Evolutionary conservation across 2,888 invertebrate species (phyloP).

Genomic region (Athripsodes cinereus): DNA sequence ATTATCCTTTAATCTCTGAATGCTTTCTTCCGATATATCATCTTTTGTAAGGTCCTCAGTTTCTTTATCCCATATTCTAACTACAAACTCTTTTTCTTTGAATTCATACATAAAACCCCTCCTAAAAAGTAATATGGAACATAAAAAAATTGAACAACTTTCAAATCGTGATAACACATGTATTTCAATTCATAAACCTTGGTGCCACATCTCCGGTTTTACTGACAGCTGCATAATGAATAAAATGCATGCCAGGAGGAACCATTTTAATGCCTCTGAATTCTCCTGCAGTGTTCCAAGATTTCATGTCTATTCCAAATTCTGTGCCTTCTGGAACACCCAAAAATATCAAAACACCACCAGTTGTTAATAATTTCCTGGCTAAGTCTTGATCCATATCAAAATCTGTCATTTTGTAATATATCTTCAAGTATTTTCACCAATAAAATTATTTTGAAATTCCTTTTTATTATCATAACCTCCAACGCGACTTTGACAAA

Average conservation of each 20-base stretch:
- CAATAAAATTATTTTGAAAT: background rate
- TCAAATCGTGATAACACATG: too few relatives aligned
- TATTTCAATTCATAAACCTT: too few relatives aligned
- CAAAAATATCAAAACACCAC: constrained; percentile 76
- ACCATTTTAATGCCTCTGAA: constrained; percentile 98
- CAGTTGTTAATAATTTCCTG: constrained; percentile 67
- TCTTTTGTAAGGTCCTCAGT: constrained; percentile 68
- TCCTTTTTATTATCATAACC: background rate
- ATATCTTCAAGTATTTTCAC: background rate
- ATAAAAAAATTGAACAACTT: constrained; percentile 7
- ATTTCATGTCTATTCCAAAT: constrained; percentile 92
- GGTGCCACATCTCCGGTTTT: constrained; percentile 61
- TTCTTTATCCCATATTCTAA: constrained; percentile 78
- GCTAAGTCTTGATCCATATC: constrained; percentile 74
- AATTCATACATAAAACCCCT: constrained; percentile 87
- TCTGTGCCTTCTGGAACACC: constrained; percentile 87
- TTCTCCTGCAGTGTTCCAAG: constrained; percentile 85
- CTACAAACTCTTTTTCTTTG: constrained; percentile 72
- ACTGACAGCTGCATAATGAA: constrained; percentile 76
- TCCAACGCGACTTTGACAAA: background rate
- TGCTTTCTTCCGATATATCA: constrained; percentile 58
- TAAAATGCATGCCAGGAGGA: constrained; percentile 90
- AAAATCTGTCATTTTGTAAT: constrained; percentile 22
- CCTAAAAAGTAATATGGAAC: constrained; percentile 34
- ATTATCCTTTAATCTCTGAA: constrained; percentile 61